Conservation (phyloP, 92 coral and sea anemone species). For the Plumapathes pennacea region DNA sequence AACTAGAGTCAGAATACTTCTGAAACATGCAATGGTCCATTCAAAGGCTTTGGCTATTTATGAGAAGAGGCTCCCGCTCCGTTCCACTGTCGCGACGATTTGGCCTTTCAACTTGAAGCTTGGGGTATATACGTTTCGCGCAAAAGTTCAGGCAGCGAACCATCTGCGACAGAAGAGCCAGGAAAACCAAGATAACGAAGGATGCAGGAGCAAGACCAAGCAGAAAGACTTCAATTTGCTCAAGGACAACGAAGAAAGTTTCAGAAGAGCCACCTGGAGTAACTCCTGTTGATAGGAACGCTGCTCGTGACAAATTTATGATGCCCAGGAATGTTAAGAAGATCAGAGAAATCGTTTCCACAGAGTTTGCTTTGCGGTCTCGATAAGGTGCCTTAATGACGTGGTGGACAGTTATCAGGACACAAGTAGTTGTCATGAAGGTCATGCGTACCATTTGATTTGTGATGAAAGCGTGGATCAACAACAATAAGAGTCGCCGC, state of each 20-base stretch:
- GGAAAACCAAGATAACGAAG: conserved; percentile 8
- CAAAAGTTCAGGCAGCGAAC: no score
- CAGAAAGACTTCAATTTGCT: conserved; percentile 31
- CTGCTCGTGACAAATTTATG: conserved; percentile 53
- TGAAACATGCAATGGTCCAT: no score
- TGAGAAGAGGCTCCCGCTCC: no score
- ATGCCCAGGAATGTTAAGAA: conserved; percentile 44
- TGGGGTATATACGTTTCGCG: no score
- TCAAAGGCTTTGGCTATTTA: no score
- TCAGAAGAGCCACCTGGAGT: conserved; percentile 31
- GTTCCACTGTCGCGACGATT: no score
- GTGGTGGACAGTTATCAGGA: conserved; percentile 49
- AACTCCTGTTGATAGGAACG: conserved; percentile 42
- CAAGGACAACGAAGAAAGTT: conserved; percentile 14
- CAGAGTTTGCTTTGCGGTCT: conserved; percentile 42
- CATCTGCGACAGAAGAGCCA: conserved; percentile 33
- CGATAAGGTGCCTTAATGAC: conserved; percentile 39
- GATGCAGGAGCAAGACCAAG: conserved; percentile 32
- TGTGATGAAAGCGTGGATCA: conserved; percentile 36
- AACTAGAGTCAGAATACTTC: no score
- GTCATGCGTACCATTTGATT: conserved; percentile 56
- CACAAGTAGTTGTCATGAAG: conserved; percentile 31
- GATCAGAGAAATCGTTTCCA: conserved; percentile 35
- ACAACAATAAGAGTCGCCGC: conserved; percentile 58
- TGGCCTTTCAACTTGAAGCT: no score